Evolutionary conservation across 2,797 vertebrate genomes (phyloP).

Genomic region (Lycodopsis pacificus): DNA sequence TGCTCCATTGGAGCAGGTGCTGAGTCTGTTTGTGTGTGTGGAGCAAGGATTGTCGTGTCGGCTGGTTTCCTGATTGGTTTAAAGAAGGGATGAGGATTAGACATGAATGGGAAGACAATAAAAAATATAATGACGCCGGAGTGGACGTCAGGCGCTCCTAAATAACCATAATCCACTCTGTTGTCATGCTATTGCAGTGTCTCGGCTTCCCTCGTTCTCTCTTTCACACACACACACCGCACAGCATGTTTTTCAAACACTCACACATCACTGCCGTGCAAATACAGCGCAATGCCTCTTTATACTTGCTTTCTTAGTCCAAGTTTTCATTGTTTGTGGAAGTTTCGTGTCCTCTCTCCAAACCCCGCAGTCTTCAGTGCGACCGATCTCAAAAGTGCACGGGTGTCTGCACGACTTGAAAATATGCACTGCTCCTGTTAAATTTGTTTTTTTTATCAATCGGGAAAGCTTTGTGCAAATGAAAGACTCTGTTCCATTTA

Average conservation of each 20-base stretch:
- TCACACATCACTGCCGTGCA: neutral
- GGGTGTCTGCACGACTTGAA: slow-evolving; percentile 9
- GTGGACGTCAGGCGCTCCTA: slow-evolving; percentile 27
- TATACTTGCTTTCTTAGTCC: neutral
- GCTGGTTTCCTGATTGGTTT: slow-evolving; percentile 63
- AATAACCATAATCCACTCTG: slow-evolving; percentile 65
- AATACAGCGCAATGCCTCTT: neutral
- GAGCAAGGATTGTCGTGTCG: slow-evolving; percentile 8
- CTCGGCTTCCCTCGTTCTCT: slow-evolving; percentile 13
- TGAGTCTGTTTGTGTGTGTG: slow-evolving; percentile 15
- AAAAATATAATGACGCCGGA: slow-evolving; percentile 37
- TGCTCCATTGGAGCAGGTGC: slow-evolving; percentile 23
- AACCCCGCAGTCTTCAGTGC: neutral
- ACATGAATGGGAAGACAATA: slow-evolving; percentile 18
- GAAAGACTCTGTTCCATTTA: slow-evolving; percentile 64
- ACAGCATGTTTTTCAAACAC: slow-evolving; percentile 8
- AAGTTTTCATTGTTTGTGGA: neutral
- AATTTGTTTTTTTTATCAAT: slow-evolving; percentile 25
- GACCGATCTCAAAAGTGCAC: slow-evolving; percentile 24
- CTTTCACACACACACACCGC: neutral
- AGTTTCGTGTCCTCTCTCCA: neutral
- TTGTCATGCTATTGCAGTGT: slow-evolving; percentile 37
- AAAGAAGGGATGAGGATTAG: slow-evolving; percentile 51
- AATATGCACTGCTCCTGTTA: slow-evolving; percentile 22
- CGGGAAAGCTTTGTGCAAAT: slow-evolving; percentile 54